Conservation (phyloP, 1,140 invertebrate species). For the Diorhabda sublineata region DNA sequence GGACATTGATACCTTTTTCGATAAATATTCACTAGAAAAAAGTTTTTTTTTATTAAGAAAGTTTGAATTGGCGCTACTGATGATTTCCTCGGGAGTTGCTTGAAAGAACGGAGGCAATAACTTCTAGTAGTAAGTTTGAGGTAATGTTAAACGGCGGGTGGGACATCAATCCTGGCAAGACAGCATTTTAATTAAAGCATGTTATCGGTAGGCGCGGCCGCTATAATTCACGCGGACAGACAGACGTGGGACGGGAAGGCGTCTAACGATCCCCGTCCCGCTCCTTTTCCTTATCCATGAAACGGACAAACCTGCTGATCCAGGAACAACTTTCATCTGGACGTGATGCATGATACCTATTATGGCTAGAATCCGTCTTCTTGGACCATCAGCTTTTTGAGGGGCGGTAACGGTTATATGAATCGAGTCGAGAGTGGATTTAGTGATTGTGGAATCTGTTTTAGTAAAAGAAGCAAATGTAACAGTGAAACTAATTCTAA, state of each 20-base stretch:
- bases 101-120: slow-evolving; percentile 15
- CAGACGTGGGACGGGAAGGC: slow-evolving; percentile 30
- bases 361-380: slow-evolving; percentile 39
- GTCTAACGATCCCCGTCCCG: slow-evolving; percentile 24
- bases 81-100: background rate
- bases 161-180: slow-evolving; percentile 45
- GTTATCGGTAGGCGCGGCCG: slow-evolving; percentile 49
- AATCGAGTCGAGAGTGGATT: background rate
- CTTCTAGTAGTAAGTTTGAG: slow-evolving; percentile 21
- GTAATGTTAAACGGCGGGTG: slow-evolving; percentile 20
- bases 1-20: no score
- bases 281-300: slow-evolving; percentile 32
- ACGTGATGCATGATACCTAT: slow-evolving; percentile 46
- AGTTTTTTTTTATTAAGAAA: no score
- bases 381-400: slow-evolving; percentile 6
- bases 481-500: no score
- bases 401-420: slow-evolving; percentile 6
- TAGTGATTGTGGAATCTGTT: no score
- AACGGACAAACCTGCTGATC: slow-evolving; percentile 49
- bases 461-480: no score
- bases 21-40: no score
- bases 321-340: slow-evolving; percentile 49
- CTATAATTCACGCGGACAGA: slow-evolving; percentile 45
- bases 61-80: background rate
- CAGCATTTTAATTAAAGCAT: slow-evolving; percentile 49